Evolutionary conservation across 2,113 vertebrate species (phyloP).

Genomic region (Erythrolamprus reginae): DNA sequence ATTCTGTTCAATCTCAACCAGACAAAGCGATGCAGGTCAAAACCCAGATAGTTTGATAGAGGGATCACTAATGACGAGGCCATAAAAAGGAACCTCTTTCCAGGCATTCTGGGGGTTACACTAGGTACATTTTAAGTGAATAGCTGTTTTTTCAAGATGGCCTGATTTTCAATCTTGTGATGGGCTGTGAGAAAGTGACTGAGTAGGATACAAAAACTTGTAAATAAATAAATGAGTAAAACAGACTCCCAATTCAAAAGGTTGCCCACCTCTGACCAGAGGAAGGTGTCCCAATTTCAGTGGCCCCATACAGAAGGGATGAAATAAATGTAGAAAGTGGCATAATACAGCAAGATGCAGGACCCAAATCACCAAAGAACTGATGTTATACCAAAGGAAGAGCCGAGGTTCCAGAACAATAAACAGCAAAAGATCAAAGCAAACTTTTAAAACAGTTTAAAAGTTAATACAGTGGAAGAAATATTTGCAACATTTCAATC

Average conservation of each 20-base stretch:
- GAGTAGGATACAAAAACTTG: background rate
- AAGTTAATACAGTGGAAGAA: conserved; percentile 51
- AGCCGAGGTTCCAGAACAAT: background rate
- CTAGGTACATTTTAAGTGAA: background rate
- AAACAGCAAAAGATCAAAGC: background rate
- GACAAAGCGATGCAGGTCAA: background rate
- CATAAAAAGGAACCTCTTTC: background rate
- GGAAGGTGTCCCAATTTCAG: too few species aligned
- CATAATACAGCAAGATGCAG: background rate
- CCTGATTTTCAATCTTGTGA: background rate
- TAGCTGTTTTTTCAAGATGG: background rate
- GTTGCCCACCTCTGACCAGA: background rate
- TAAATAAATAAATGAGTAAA: background rate
- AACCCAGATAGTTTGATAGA: background rate
- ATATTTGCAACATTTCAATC: conserved; percentile 67
- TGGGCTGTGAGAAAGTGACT: background rate
- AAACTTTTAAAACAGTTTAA: conserved; percentile 53
- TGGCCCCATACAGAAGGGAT: background rate
- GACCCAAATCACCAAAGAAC: background rate
- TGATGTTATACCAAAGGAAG: background rate
- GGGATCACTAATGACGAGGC: background rate
- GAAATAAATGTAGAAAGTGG: background rate
- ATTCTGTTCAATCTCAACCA: background rate
- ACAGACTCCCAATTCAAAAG: background rate
- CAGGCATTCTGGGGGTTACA: background rate